phyloP scores from a whole-genome alignment of 2,797 vertebrate species.

The Helicolenus hilgendorfi region DNA sequence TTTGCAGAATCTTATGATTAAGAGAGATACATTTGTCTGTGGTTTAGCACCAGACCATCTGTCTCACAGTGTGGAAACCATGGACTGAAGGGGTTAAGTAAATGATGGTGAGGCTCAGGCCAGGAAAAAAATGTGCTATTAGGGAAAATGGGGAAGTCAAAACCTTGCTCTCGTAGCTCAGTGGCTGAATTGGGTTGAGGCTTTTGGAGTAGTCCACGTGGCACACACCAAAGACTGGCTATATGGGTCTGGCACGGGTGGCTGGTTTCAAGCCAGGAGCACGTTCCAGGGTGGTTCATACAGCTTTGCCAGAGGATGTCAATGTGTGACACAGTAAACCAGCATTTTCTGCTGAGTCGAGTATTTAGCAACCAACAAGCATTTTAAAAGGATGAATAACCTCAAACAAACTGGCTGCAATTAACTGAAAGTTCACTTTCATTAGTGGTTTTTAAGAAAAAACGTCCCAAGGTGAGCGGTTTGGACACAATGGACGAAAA shows the following conservation, averaged over 20 bases:
- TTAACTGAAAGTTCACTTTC: slow-evolving; percentile 13
- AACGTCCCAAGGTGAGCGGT: background rate
- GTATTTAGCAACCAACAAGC: slow-evolving; percentile 51
- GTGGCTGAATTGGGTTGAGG: slow-evolving; percentile 80
- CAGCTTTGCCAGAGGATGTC: slow-evolving; percentile 79
- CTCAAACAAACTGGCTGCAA: slow-evolving; percentile 19
- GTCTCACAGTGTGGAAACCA: slow-evolving; percentile 24
- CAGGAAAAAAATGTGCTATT: slow-evolving; percentile 79
- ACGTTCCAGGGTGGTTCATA: slow-evolving; percentile 73
- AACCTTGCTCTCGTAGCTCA: slow-evolving; percentile 65
- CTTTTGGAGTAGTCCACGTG: slow-evolving; percentile 81
- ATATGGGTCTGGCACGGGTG: slow-evolving; percentile 67
- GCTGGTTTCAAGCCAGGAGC: slow-evolving; percentile 67
- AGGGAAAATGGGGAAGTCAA: slow-evolving; percentile 79
- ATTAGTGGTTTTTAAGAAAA: background rate
- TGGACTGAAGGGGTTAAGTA: slow-evolving; percentile 70
- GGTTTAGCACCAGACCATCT: slow-evolving; percentile 24
- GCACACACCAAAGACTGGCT: slow-evolving; percentile 69
- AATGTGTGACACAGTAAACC: slow-evolving; percentile 82
- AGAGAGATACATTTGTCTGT: background rate
- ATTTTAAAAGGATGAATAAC: slow-evolving; percentile 52
- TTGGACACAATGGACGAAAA: background rate
- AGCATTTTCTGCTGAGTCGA: slow-evolving; percentile 76
- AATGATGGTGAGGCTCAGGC: slow-evolving; percentile 58
- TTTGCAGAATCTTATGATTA: background rate